Evolutionary conservation across 1,140 invertebrate species (phyloP).

Genomic region (Aplysia californica): DNA sequence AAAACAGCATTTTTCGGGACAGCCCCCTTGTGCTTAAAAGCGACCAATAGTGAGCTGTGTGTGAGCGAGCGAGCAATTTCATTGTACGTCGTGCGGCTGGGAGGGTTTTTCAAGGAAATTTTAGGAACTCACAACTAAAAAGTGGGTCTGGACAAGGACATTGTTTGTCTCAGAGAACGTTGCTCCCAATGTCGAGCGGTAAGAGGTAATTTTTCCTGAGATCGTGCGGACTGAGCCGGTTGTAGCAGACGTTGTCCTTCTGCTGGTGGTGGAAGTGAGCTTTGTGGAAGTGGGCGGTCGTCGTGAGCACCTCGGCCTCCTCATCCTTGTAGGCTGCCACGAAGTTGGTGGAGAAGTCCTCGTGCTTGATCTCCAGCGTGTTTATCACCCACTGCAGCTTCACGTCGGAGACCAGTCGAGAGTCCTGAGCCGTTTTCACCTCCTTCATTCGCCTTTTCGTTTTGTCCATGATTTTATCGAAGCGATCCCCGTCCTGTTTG

Average conservation of each 20-base stretch:
- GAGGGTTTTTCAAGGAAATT: no score
- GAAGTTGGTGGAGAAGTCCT: constrained; percentile 62
- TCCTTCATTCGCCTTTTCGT: constrained; percentile 52
- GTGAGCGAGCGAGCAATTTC: no score
- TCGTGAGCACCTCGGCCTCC: constrained; percentile 60
- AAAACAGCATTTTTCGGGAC: no score
- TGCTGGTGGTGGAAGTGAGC: constrained; percentile 60
- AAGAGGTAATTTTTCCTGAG: constrained; percentile 57
- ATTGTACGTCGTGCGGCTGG: no score
- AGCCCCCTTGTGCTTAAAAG: no score
- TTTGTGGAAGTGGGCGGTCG: constrained; percentile 63
- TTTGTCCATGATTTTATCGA: constrained; percentile 46
- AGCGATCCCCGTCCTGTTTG: constrained; percentile 50
- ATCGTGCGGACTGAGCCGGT: constrained; percentile 51
- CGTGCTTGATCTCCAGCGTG: constrained; percentile 50
- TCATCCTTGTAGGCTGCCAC: constrained; percentile 57
- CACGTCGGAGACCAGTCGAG: constrained; percentile 56
- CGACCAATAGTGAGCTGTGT: no score
- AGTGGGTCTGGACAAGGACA: no score
- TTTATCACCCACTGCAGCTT: constrained; percentile 60
- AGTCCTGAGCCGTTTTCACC: constrained; percentile 52
- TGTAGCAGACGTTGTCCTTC: constrained; percentile 62
- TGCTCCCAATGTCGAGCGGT: constrained; percentile 47
- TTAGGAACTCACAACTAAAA: no score
- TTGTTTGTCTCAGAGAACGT: constrained; percentile 22